A percentile compares a stretch with the other conserved stretches of the same genome.
These are phyloP conservation scores for Ceratina calcarata DNA, from an alignment of 1,140 invertebrate genomes.

Conservation along the genomic window DNA sequence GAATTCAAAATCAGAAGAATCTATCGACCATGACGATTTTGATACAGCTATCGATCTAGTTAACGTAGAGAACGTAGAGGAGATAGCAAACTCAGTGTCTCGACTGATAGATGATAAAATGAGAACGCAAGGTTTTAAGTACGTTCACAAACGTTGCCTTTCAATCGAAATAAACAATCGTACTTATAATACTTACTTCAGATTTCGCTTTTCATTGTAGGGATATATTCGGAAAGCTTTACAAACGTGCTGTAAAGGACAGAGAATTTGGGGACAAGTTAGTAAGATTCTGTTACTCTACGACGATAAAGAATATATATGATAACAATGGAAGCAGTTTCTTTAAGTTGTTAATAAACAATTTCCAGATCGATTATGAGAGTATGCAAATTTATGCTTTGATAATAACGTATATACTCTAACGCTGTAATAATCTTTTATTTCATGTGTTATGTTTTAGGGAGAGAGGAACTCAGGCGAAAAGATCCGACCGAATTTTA, in stretches of 20 bases:
- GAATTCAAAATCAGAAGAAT: not conserved
- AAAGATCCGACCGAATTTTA: not conserved
- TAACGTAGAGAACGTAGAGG: not conserved
- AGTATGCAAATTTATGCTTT: not conserved
- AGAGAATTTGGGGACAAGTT: slow-evolving; percentile 16
- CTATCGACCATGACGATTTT: not conserved
- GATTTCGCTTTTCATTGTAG: slow-evolving; percentile 9
- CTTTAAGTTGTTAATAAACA: not conserved
- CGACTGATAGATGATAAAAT: not conserved
- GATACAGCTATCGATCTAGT: slow-evolving; percentile 1
- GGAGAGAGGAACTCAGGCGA: not conserved
- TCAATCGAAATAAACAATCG: no score
- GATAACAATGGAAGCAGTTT: not conserved
- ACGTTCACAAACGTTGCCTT: not conserved
- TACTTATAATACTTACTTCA: not conserved
- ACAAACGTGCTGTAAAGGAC: slow-evolving; percentile 18
- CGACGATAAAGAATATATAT: not conserved
- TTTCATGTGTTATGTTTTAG: not conserved
- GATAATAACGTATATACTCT: not conserved
- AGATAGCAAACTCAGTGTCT: slow-evolving; percentile 8
- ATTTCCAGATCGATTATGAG: slow-evolving; percentile 8
- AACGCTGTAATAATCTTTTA: not conserved
- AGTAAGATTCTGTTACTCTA: not conserved
- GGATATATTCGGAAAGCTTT: not conserved
- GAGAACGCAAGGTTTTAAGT: slow-evolving; percentile 16